phyloP scores from a whole-genome alignment of 2,888 invertebrate genomes.

The Aphodius sticticus region DNA sequence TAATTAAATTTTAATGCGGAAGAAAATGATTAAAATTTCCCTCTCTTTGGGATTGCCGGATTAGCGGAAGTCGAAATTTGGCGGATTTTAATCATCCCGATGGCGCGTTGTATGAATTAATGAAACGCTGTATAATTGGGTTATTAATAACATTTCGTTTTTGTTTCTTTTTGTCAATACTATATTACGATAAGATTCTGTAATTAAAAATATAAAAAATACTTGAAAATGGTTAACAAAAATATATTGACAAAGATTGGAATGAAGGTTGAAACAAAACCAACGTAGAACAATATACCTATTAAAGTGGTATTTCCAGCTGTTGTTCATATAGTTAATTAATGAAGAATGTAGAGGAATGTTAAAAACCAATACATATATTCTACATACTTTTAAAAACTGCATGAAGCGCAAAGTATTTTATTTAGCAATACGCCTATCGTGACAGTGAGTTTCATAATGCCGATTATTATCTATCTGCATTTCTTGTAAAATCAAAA shows the following conservation, averaged over 20 bases:
- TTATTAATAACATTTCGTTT: neutral
- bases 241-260: no score
- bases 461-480: no score
- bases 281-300: no score
- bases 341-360: no score
- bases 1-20: neutral
- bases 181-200: no score
- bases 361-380: no score
- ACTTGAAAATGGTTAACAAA: no score
- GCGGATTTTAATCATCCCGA: neutral
- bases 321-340: no score
- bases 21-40: neutral
- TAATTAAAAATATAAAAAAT: no score
- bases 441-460: neutral
- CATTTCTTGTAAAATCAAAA: no score
- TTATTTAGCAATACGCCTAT: neutral
- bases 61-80: neutral
- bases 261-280: no score
- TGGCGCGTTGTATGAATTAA: neutral
- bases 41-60: neutral
- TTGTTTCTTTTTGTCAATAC: neutral
- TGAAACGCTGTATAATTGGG: neutral
- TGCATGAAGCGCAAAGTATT: neutral
- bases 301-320: no score
- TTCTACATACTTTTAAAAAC: neutral